Conservation (phyloP, 2,888 invertebrate genomes). For the Brachypalpus laphriformis region DNA sequence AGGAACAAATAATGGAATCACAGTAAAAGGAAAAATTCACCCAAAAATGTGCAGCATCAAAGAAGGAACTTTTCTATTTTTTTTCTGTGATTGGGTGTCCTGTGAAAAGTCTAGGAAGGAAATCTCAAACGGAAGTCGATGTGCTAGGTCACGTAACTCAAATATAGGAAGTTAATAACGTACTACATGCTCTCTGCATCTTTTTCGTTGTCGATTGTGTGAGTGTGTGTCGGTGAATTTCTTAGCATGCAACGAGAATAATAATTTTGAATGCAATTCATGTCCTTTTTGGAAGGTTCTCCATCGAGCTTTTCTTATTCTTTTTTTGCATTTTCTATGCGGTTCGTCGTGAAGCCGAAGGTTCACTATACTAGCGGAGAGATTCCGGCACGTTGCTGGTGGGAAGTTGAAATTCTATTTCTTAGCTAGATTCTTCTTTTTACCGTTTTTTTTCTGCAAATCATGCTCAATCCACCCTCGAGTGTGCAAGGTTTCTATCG, state of each 20-base stretch:
- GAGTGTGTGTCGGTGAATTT: slow-evolving; percentile 38
- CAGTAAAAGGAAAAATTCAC: slow-evolving; percentile 17
- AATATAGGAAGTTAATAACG: slow-evolving; percentile 73
- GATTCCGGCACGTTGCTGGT: slow-evolving; percentile 40
- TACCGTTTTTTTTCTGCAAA: slow-evolving; percentile 11
- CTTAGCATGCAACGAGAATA: slow-evolving; percentile 71
- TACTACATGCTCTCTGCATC: slow-evolving; percentile 53
- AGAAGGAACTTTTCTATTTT: slow-evolving; percentile 7
- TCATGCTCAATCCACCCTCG: slow-evolving; percentile 23
- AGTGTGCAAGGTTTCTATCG: background rate
- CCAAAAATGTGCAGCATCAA: slow-evolving; percentile 50
- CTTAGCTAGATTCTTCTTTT: slow-evolving; percentile 6
- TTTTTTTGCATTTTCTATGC: background rate
- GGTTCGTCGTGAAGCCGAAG: slow-evolving; percentile 19
- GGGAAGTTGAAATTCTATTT: slow-evolving; percentile 43
- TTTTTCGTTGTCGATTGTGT: slow-evolving; percentile 15
- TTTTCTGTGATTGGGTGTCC: slow-evolving; percentile 48
- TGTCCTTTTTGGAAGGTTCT: slow-evolving; percentile 61
- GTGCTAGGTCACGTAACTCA: slow-evolving; percentile 74
- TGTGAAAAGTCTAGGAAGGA: slow-evolving; percentile 10
- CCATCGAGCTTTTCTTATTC: background rate
- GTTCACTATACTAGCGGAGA: background rate
- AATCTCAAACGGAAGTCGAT: slow-evolving; percentile 66
- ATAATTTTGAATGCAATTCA: slow-evolving; percentile 72
- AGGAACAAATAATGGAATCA: slow-evolving; percentile 59